A percentile compares a stretch with the other conserved stretches of the same genome.
Conservation (phyloP, 92 coral and sea anemone genomes). For the Porites rus region DNA sequence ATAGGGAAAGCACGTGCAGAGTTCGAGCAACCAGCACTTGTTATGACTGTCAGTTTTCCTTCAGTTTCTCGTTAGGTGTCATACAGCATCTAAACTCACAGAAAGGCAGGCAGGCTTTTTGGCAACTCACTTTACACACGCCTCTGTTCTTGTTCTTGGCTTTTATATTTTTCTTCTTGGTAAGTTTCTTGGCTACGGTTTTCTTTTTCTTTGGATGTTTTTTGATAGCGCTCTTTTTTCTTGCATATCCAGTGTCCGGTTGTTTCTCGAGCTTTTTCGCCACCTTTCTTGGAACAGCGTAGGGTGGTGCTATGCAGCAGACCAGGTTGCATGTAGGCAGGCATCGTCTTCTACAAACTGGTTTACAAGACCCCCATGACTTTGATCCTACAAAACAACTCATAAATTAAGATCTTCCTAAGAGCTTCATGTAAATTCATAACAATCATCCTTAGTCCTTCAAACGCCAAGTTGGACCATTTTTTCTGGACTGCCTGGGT, state of each 20-base stretch:
- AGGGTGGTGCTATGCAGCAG: conserved; percentile 90
- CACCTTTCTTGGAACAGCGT: conserved; percentile 48
- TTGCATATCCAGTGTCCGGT: not conserved
- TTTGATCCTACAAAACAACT: conserved; percentile 63
- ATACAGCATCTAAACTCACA: conserved; percentile 96
- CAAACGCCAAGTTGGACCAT: too few species aligned
- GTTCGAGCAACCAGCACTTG: not conserved
- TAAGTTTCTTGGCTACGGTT: conserved; percentile 27
- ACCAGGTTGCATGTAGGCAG: conserved; percentile 90
- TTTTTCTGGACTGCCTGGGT: too few species aligned
- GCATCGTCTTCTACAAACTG: conserved; percentile 87
- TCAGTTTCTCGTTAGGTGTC: conserved; percentile 12
- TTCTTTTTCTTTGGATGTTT: conserved; percentile 32
- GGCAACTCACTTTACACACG: conserved; percentile 73
- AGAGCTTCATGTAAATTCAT: too few species aligned
- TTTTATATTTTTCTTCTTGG: conserved; percentile 17
- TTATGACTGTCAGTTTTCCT: too few species aligned
- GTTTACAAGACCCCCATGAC: conserved; percentile 69
- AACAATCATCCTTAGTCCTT: too few species aligned
- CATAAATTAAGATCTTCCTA: too few species aligned
- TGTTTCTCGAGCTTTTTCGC: conserved; percentile 13
- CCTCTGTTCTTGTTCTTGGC: conserved; percentile 65
- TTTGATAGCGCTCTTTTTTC: conserved; percentile 41
- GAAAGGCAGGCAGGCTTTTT: conserved; percentile 78
- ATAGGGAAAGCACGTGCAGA: too few species aligned